Conservation (phyloP, 2,113 vertebrate species). For the Brachypteracias leptosomus region DNA sequence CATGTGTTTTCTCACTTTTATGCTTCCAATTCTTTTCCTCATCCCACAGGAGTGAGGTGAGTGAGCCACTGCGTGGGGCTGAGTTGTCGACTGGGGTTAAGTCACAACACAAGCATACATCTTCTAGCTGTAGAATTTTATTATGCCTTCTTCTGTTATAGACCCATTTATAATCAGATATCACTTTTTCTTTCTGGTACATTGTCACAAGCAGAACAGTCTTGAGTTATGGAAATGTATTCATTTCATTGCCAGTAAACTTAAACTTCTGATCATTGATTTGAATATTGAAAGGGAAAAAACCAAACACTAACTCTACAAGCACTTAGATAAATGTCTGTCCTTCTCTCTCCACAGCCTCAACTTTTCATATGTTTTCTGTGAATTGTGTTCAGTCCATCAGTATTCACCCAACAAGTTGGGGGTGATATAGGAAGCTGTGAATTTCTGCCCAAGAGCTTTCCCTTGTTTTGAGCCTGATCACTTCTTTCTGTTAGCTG, state of each 20-base stretch:
- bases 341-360: background rate
- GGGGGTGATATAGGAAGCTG: no score
- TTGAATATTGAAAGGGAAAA: background rate
- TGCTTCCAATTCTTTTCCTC: no score
- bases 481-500: background rate
- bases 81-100: background rate
- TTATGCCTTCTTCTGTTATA: background rate
- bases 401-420: rapidly evolving
- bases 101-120: background rate
- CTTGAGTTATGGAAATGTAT: background rate
- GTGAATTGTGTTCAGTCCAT: background rate
- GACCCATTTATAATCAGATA: background rate
- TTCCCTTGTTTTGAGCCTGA: rapidly evolving
- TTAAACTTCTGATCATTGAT: background rate
- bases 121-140: background rate
- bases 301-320: background rate
- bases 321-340: background rate
- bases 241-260: background rate
- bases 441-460: background rate
- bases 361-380: background rate
- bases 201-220: background rate
- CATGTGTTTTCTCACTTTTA: background rate
- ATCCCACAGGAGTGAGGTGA: no score
- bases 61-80: background rate
- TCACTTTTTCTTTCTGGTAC: background rate